Evolutionary conservation across 2,888 invertebrate species (phyloP).

Genomic region (Nemapogon koenigi): DNA sequence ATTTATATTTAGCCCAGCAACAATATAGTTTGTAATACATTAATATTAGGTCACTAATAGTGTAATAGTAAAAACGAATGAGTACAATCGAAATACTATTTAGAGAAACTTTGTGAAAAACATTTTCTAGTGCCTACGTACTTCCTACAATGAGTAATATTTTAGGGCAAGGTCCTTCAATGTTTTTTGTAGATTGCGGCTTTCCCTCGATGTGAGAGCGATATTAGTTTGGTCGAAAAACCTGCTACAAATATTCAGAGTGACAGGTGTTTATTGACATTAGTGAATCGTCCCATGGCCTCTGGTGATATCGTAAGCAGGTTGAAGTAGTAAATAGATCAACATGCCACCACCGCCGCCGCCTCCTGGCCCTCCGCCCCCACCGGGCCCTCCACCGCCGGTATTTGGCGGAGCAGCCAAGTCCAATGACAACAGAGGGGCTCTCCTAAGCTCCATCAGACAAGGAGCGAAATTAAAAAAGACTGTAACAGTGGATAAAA

Average conservation of each 20-base stretch:
- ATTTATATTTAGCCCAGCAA: too few relatives aligned
- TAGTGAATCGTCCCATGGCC: conserved; percentile 26
- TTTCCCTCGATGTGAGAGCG: background rate
- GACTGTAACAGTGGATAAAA: conserved; percentile 88
- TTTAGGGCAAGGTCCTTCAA: conserved; percentile 52
- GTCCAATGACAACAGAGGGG: conserved; percentile 67
- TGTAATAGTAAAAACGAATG: too few relatives aligned
- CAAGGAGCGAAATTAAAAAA: conserved; percentile 84
- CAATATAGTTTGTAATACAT: too few relatives aligned
- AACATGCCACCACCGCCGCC: conserved; percentile 66
- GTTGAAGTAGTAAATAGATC: too few relatives aligned
- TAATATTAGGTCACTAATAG: too few relatives aligned
- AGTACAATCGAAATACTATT: too few relatives aligned
- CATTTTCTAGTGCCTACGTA: too few relatives aligned
- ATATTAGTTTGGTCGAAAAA: too few relatives aligned
- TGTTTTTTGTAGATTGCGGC: background rate
- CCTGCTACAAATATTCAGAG: background rate
- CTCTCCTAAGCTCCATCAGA: conserved; percentile 82
- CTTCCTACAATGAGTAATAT: conserved; percentile 51
- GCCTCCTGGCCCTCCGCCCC: conserved; percentile 69
- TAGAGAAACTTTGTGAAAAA: too few relatives aligned
- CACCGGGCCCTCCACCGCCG: conserved; percentile 66
- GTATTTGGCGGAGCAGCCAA: conserved; percentile 49
- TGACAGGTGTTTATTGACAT: conserved; percentile 8
- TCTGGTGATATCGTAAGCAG: conserved; percentile 23